phyloP scores from a whole-genome alignment of 2,888 invertebrate genomes.

The Pollenia angustigena region DNA sequence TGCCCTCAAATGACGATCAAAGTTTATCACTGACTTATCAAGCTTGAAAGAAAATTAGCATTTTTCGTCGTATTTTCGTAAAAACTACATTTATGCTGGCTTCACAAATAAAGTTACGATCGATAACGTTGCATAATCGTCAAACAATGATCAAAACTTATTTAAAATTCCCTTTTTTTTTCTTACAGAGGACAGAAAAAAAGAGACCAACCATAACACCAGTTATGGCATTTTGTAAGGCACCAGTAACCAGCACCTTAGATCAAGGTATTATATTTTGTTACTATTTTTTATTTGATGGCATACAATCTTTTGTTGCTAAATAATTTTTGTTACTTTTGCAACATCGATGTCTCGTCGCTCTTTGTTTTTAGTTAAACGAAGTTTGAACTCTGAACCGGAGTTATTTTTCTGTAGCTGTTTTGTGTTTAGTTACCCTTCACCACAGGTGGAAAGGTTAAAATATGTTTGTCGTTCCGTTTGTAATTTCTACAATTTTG shows the following conservation, averaged over 20 bases:
- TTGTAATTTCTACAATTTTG: too few relatives aligned
- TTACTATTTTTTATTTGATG: conserved; percentile 51
- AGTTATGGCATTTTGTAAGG: conserved; percentile 56
- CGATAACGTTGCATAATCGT: conserved; percentile 72
- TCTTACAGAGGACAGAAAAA: not conserved
- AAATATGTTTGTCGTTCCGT: too few relatives aligned
- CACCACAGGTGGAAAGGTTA: too few relatives aligned
- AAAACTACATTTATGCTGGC: conserved; percentile 26
- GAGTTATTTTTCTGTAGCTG: conserved; percentile 42
- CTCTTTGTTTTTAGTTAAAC: conserved; percentile 31
- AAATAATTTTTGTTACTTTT: conserved; percentile 49
- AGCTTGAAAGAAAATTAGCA: conserved; percentile 63
- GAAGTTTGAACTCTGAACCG: conserved; percentile 72
- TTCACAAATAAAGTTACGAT: conserved; percentile 43
- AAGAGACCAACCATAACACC: not conserved
- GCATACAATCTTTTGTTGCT: conserved; percentile 32
- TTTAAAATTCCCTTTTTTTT: conserved; percentile 64
- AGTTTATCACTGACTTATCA: conserved; percentile 69
- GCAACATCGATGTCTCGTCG: conserved; percentile 49
- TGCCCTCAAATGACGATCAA: conserved; percentile 67
- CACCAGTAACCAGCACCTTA: conserved; percentile 27
- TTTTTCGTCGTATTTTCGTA: conserved; percentile 44
- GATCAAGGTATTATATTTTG: conserved; percentile 41
- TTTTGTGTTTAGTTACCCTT: conserved; percentile 7
- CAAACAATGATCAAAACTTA: conserved; percentile 66